These are phyloP conservation scores for Oryzias dopingdopingensis DNA, from an alignment of 2,797 vertebrate species.

Conservation along the genomic window DNA sequence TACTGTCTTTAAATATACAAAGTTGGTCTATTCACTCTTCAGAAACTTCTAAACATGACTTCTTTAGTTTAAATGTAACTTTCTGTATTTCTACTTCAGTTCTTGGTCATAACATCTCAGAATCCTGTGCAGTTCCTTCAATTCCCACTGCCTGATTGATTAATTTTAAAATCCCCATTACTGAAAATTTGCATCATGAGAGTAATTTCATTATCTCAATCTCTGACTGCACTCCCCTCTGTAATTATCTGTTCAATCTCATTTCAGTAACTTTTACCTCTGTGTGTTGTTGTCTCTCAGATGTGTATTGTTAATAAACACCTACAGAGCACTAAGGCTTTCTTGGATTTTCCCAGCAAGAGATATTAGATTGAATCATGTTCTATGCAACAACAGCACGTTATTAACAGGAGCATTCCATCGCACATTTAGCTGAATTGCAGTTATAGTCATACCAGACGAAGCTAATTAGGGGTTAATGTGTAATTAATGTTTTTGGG, in stretches of 20 bases:
- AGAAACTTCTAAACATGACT: too few species aligned
- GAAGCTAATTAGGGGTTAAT: conserved; percentile 14
- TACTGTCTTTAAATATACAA: too few species aligned
- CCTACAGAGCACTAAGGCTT: conserved; percentile 29
- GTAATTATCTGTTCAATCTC: conserved; percentile 37
- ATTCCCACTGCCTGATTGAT: conserved; percentile 28
- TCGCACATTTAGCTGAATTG: conserved; percentile 23
- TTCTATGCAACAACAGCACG: conserved; percentile 26
- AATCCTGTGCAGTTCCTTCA: background rate
- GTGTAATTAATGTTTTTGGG: background rate
- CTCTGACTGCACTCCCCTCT: conserved; percentile 9
- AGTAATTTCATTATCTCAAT: conserved; percentile 32
- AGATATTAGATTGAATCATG: conserved; percentile 49
- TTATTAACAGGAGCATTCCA: conserved; percentile 26
- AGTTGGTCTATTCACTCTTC: too few species aligned
- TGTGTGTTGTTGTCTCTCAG: conserved; percentile 12
- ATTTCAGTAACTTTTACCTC: conserved; percentile 28
- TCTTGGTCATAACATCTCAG: too few species aligned
- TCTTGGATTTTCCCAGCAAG: conserved; percentile 42
- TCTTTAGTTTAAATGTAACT: too few species aligned
- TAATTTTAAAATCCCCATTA: conserved; percentile 32
- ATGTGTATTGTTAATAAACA: conserved; percentile 43
- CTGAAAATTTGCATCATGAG: conserved; percentile 31
- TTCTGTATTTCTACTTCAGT: too few species aligned
- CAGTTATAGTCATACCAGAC: conserved; percentile 24